Conservation (phyloP, 2,797 vertebrate species). For the Denticeps clupeoides region DNA sequence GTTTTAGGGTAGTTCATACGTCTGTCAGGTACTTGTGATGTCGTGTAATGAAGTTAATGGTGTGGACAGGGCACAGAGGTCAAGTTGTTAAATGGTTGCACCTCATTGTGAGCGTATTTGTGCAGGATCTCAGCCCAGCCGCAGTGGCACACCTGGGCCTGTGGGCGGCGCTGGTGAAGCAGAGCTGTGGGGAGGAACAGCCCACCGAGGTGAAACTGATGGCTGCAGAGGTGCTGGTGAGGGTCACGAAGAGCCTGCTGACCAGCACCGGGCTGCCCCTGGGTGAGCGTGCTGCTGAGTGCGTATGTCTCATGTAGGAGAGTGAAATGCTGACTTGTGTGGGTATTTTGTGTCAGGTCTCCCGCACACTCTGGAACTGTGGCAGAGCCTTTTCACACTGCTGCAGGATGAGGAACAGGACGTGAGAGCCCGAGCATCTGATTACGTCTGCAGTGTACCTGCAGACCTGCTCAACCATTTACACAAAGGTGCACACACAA, state of each 20-base stretch:
- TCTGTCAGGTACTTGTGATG: not conserved
- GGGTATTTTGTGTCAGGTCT: slow-evolving; percentile 53
- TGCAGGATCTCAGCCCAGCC: slow-evolving; percentile 40
- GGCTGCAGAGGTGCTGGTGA: slow-evolving; percentile 68
- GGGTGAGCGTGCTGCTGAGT: slow-evolving; percentile 58
- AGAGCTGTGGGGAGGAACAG: slow-evolving; percentile 69
- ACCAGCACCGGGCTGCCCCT: slow-evolving; percentile 54
- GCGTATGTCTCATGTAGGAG: not conserved
- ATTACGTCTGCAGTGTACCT: slow-evolving; percentile 60
- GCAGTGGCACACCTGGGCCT: slow-evolving; percentile 41
- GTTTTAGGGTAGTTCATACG: not conserved
- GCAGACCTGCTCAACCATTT: slow-evolving; percentile 26
- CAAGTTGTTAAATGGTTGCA: too few species aligned
- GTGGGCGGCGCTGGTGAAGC: slow-evolving; percentile 68
- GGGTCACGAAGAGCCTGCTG: slow-evolving; percentile 53
- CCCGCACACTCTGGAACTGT: slow-evolving; percentile 65
- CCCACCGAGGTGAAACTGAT: slow-evolving; percentile 71
- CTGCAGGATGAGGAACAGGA: slow-evolving; percentile 85
- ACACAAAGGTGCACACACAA: slow-evolving; percentile 39
- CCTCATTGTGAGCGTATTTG: slow-evolving; percentile 3
- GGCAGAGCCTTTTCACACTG: slow-evolving; percentile 73
- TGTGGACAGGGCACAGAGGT: too few species aligned
- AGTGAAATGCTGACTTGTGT: not conserved
- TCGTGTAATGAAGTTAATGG: too few species aligned
- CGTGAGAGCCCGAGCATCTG: slow-evolving; percentile 69